These are phyloP conservation scores for Pteromalus puparum DNA, from an alignment of 1,140 invertebrate species.

Conservation along the genomic window DNA sequence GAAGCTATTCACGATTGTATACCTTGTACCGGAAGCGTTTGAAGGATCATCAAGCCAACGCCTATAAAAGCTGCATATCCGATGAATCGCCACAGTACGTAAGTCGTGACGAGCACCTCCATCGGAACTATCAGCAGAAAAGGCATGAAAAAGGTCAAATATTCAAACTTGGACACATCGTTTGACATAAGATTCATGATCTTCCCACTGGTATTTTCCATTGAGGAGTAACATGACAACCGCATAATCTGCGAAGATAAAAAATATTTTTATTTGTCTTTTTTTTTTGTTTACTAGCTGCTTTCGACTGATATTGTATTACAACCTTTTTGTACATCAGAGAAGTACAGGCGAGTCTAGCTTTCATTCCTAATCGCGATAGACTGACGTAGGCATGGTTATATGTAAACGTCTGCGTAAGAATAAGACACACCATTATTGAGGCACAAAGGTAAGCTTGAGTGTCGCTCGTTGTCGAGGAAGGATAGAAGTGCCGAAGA, in stretches of 20 bases:
- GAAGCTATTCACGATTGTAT: background rate
- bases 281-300: too few relatives aligned
- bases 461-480: background rate
- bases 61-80: background rate
- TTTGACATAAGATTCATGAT: slow-evolving; percentile 92
- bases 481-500: background rate
- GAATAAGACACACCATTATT: background rate
- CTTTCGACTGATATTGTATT: background rate
- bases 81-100: background rate
- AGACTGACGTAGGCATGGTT: background rate
- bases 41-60: background rate
- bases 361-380: background rate
- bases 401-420: background rate
- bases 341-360: background rate
- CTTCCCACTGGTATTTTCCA: slow-evolving; percentile 84
- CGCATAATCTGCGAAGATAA: slow-evolving; percentile 61
- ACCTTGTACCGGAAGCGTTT: slow-evolving; percentile 14
- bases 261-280: background rate
- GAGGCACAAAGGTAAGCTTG: background rate
- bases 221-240: slow-evolving; percentile 72
- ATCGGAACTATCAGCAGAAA: slow-evolving; percentile 85
- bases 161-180: slow-evolving; percentile 79
- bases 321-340: slow-evolving; percentile 20
- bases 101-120: slow-evolving; percentile 77
- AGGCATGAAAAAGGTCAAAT: slow-evolving; percentile 73